Evolutionary conservation across 2,888 invertebrate species (phyloP), one percentile per base, ranked within the genome.

Genomic region (Hymenopus coronatus): DNA sequence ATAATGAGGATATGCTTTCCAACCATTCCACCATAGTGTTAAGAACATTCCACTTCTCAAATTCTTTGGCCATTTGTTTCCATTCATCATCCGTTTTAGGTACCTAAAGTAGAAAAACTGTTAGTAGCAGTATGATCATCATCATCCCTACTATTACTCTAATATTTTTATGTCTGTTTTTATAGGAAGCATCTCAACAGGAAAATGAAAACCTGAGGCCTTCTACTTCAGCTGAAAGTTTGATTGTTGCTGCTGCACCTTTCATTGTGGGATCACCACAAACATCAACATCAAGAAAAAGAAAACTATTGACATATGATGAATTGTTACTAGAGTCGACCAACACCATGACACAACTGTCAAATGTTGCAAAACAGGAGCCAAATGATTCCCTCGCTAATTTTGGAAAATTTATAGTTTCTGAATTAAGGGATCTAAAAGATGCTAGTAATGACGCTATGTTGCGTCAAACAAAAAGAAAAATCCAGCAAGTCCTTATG

Each of bases 1-100:
- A 15, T 87, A 25, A 91, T 89, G 28, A 88, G 81, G 27, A 91
- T 89, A 83, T 91, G 90, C 33, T 91, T 91, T 15, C 91, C 91
- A 86, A 91, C 91, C 87, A 91, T 82, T 9, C 90, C 90, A 8
- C 91, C 91, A 89, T 85, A 15, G 86, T 86, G 70, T 90, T 90
- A 14, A 89, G 89, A 88, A 89, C 90, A 83, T 91, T 89, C 91
- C 90, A 90, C 70, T 90, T 88, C 20, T 3, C 15, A 87, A 88
- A 90, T 91, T 9, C 85, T 86, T 27, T 88, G 82, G 4, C 87
- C 83, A 12, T 89, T 87, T n/a, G 27, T 40, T 84, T 82, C 90
- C 90, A 89, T 88, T 89, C 84, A 14, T 89, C 30, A 82, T 70
- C 28, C 9, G 89, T 82, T 85, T 15, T 46, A 33, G 88, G 89